Base-by-base conservation (phyloP, 2,888 invertebrate genomes). In the Dendrolimus pini region DNA sequence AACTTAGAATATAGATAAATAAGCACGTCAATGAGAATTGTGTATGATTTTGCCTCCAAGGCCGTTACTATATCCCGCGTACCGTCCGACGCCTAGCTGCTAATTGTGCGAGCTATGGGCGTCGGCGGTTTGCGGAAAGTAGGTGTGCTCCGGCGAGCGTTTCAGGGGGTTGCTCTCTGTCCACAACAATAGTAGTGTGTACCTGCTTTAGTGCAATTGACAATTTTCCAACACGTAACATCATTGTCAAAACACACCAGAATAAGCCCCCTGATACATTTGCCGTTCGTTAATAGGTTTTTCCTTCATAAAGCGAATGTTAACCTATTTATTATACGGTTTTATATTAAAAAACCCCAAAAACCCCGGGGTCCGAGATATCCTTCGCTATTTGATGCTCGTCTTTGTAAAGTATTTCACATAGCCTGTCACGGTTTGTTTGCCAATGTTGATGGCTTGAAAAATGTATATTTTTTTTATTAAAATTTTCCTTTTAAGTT, bases 251-350 rank as follows among this genome's bases (percentile, higher is more conserved):
- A 30, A 30, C 30, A 30, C 6, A 30, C 30, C 59, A 57, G 7
- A 74, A 80, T 85, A 70, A 12, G 12, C 65, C 65, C 75, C 79
- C 80, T 85, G 84, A 89, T 89, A 89, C 87, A 84, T 89, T 86
- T 79, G 75, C 69, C 78, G 80, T 76, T 83, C 83, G 87, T 89
- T 89, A 89, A 89, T 89, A 89, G 85, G 86, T 87, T 88, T 88
- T 89, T 80, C 85, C 84, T 86, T 88, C 89, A 89, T 87, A 89
- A 89, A 84, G 86, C 80, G 88, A 89, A 89, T 89, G 86, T 77
- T 88, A 85, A 87, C 89, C 88, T 87, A 89, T 90, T 89, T 89
- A 89, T 90, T 88, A 88, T 83, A 75, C 81, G 77, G 80, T 74
- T 78, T 47, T 79, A 87, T 89, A 89, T 89, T 89, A 89, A 89